Conservation (phyloP, 92 coral and sea anemone genomes). For the Hydrozoanthus gracilis region DNA sequence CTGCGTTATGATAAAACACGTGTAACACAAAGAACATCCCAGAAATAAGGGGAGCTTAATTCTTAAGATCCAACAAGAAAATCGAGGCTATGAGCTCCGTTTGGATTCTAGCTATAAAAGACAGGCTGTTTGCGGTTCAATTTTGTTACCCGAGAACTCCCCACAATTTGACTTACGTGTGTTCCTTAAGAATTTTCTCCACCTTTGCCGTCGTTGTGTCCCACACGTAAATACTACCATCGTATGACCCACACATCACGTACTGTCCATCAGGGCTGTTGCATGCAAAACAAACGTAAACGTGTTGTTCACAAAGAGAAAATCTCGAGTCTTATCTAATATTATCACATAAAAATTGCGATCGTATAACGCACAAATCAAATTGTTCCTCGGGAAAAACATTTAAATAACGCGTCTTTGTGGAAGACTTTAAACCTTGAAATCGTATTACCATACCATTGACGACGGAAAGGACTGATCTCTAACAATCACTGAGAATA, state of each 20-base stretch:
- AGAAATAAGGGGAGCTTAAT: too few relatives aligned
- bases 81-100: too few relatives aligned
- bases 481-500: background rate
- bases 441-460: background rate
- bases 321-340: background rate
- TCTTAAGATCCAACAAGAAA: too few relatives aligned
- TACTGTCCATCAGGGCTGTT: constrained; percentile 96
- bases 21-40: too few relatives aligned
- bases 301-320: background rate
- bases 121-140: too few relatives aligned
- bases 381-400: background rate
- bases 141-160: too few relatives aligned
- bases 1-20: too few relatives aligned
- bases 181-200: constrained; percentile 87
- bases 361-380: background rate
- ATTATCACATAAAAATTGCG: background rate
- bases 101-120: too few relatives aligned
- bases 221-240: constrained; percentile 97
- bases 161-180: constrained; percentile 60
- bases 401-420: background rate
- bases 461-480: background rate
- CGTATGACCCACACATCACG: constrained; percentile 95
- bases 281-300: background rate
- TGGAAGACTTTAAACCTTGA: background rate
- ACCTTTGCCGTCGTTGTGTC: constrained; percentile 76